Evolutionary conservation across 2,797 vertebrate genomes (phyloP).

Genomic region (Scolopax bukidnonensis): DNA sequence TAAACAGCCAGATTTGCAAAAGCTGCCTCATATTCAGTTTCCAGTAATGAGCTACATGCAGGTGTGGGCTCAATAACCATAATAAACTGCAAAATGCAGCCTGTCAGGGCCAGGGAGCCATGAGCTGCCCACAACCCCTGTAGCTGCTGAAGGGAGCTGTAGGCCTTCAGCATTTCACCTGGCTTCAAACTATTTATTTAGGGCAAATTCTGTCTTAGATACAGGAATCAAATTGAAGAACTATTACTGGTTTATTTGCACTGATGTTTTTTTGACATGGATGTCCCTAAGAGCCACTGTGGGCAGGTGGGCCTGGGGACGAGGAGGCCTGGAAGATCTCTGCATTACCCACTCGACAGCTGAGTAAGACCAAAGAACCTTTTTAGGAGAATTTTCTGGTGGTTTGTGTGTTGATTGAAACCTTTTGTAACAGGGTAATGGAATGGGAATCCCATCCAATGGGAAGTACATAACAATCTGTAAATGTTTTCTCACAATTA

Average conservation of each 20-base stretch:
- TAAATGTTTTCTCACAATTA: background rate
- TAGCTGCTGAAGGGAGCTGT: background rate
- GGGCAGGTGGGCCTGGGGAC: too few species aligned
- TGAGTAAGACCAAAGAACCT: background rate
- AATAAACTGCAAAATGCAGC: background rate
- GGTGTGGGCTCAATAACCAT: background rate
- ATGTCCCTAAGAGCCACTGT: background rate
- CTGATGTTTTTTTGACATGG: background rate
- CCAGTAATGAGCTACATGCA: background rate
- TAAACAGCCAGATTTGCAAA: background rate
- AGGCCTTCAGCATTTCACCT: background rate
- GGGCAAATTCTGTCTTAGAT: background rate
- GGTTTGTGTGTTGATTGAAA: background rate
- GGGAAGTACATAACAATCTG: too few species aligned
- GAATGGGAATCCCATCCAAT: background rate
- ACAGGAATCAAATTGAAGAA: background rate
- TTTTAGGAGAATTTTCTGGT: background rate
- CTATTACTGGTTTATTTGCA: background rate
- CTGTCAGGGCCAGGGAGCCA: background rate
- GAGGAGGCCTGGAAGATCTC: background rate
- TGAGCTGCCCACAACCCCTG: accelerated
- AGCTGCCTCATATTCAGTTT: background rate
- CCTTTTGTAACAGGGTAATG: background rate
- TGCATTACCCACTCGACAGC: accelerated
- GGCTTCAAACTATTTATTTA: background rate